Evolutionary conservation across 2,113 vertebrate genomes (phyloP).

Genomic region (Heterotilapia buettikoferi): DNA sequence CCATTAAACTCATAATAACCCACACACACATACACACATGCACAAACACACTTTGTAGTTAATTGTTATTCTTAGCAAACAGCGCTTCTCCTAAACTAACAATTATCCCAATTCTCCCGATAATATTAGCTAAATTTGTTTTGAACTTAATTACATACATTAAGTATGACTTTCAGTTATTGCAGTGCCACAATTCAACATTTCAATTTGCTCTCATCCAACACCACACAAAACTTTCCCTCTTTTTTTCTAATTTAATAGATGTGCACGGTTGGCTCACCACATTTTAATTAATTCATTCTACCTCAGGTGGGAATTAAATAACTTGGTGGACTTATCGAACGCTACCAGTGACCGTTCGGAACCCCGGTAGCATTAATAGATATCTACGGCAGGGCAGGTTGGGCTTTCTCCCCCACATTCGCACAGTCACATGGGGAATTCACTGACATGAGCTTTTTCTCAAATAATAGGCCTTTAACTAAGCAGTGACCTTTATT

Average conservation of each 20-base stretch:
- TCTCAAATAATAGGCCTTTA: slow-evolving; percentile 11
- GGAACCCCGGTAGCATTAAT: not conserved
- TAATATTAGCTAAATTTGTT: not conserved
- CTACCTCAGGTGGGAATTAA: not conserved
- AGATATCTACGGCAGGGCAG: not conserved
- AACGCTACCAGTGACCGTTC: not conserved
- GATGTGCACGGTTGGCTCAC: not conserved
- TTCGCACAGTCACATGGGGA: not conserved
- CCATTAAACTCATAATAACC: not conserved
- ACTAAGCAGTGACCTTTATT: slow-evolving; percentile 35
- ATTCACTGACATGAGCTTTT: slow-evolving; percentile 7
- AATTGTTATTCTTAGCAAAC: not conserved
- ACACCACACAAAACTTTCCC: not conserved
- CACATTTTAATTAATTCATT: not conserved
- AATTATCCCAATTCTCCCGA: not conserved
- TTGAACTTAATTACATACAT: not conserved
- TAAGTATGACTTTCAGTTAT: not conserved
- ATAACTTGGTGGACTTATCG: not conserved
- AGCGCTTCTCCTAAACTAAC: not conserved
- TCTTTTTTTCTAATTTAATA: not conserved
- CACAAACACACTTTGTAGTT: not conserved
- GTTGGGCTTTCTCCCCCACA: not conserved
- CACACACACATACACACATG: not conserved
- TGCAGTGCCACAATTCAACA: not conserved
- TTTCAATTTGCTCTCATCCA: not conserved